A percentile compares a stretch with the other conserved stretches of the same genome.
phyloP scores from a whole-genome alignment of 2,113 vertebrate genomes.

The Dolichotis patagonum region DNA sequence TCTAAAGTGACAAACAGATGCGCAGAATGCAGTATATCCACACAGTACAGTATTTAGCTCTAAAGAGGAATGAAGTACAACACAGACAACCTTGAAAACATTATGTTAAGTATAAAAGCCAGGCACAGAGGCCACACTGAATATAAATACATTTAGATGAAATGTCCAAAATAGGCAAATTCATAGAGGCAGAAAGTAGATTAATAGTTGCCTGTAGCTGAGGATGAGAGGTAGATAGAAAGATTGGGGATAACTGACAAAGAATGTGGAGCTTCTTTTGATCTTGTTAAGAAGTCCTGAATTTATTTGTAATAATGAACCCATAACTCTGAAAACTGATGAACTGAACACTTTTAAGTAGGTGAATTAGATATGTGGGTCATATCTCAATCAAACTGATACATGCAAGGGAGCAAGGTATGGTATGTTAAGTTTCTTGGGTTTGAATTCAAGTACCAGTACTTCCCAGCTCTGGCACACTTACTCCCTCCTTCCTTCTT shows the following conservation, averaged over 20 bases:
- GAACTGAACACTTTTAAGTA: background rate
- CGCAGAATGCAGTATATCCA: background rate
- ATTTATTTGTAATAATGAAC: background rate
- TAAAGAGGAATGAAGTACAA: background rate
- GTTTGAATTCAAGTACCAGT: conserved; percentile 3
- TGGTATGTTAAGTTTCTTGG: background rate
- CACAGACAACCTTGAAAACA: background rate
- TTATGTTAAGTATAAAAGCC: background rate
- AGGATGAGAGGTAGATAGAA: background rate
- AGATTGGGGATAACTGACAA: background rate
- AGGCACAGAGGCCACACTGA: background rate
- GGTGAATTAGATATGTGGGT: background rate
- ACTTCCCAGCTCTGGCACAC: background rate
- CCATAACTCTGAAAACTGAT: background rate
- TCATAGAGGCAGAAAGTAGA: background rate
- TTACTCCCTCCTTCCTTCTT: background rate
- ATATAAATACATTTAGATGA: background rate
- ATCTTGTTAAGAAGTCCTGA: background rate
- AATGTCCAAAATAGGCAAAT: background rate
- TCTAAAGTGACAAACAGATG: background rate
- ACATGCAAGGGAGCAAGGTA: background rate
- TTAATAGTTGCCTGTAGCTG: background rate
- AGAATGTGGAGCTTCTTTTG: background rate
- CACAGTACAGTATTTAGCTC: background rate
- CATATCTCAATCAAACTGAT: background rate